Evolutionary conservation across 2,797 vertebrate genomes (phyloP), one percentile per base, ranked within the genome.

Genomic region (Pangasius djambal): DNA sequence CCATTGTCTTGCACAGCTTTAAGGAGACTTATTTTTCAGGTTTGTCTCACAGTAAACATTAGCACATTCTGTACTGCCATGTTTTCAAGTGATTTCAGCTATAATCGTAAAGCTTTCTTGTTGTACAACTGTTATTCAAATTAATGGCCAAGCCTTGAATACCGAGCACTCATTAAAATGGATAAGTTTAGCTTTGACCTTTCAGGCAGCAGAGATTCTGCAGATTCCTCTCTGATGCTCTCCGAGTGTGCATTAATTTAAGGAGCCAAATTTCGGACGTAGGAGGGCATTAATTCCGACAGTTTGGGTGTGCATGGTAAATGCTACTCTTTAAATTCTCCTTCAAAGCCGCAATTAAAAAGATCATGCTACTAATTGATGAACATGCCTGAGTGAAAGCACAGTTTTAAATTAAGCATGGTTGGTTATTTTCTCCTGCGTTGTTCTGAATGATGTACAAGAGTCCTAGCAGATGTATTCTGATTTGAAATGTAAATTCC

Each of bases 341-440:
- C 90, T 91, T 93, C 90, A 92, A 95, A 94, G 93, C 88, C 87
- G 89, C 92, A 95, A 94, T 96, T 95, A 94, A 93, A 93, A 93
- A 91, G 92, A 94, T 93, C 92, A 92, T 94, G 93, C 94, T 92
- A 93, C 93, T 95, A 95, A 96, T 94, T 95, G 94, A 95, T 94
- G 92, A 94, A 93, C 86, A 84, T 89, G 93, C 89, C 89, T 91
- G 83, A 81, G 83, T 48, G 85, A 94, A 93, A 90, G 92, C 92
- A 75, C 78, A 69, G 89, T 79, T 92, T 78, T 94, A 91, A 94
- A 95, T 95, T 92, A 93, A 95, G 94, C 91, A 93, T 94, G 90
- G 87, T 79, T 89, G 86, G 90, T 93, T 92, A 84, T 90, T 88
- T 90, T 93, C 88, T 89, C 50, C 86, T 87, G 74, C 89, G 90